Evolutionary conservation across 2,888 invertebrate species (phyloP).

Genomic region (Rhodophaea formosa): DNA sequence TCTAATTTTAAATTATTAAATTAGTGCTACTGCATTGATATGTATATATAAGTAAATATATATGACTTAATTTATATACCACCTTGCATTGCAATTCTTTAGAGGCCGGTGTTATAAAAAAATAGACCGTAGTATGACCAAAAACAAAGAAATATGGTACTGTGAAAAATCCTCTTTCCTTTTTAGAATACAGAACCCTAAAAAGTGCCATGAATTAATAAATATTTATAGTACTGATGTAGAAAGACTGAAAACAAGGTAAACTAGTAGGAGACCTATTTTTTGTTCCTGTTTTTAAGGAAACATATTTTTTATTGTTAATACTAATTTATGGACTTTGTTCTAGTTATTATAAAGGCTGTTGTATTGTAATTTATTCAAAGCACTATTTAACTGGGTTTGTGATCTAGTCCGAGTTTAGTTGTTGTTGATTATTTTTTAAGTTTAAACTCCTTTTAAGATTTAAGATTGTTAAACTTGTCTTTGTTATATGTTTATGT

Average conservation of each 20-base stretch:
- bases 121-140: too few species aligned
- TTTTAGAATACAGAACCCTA: background rate
- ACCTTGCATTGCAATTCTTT: too few species aligned
- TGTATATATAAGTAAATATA: too few species aligned
- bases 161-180: too few species aligned
- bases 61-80: too few species aligned
- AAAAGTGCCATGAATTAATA: background rate
- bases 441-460: background rate
- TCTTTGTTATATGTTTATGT: background rate
- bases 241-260: background rate
- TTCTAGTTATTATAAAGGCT: background rate
- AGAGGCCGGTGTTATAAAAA: too few species aligned
- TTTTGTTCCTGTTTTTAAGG: too few species aligned
- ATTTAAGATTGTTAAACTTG: background rate
- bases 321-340: background rate
- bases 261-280: background rate
- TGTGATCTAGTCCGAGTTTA: background rate
- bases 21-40: too few species aligned
- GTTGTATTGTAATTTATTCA: conserved; percentile 2
- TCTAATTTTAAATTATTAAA: too few species aligned
- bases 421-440: conserved; percentile 4
- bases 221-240: background rate
- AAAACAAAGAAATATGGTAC: too few species aligned
- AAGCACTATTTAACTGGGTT: background rate
- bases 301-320: too few species aligned